Conservation (phyloP, 2,888 invertebrate species). For the Seira ritae region DNA sequence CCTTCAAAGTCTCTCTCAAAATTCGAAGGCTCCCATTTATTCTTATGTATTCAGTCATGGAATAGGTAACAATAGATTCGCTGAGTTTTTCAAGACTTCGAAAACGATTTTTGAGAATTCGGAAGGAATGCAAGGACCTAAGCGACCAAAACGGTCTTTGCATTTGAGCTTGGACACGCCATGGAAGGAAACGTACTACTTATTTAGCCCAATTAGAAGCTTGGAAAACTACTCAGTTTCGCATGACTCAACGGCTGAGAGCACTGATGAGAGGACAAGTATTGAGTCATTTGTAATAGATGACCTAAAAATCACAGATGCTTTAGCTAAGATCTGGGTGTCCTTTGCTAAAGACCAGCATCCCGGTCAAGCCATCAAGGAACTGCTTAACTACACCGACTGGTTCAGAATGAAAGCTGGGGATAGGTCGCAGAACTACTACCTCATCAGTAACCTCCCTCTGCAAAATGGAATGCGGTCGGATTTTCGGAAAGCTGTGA, state of each 20-base stretch:
- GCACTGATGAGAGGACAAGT: not conserved
- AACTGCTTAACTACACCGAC: slow-evolving; percentile 55
- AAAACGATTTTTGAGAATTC: slow-evolving; percentile 34
- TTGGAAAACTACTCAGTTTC: slow-evolving; percentile 18
- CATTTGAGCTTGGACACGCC: slow-evolving; percentile 50
- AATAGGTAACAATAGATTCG: slow-evolving; percentile 27
- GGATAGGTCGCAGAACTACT: slow-evolving; percentile 62
- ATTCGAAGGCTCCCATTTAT: slow-evolving; percentile 53
- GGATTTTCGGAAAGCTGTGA: slow-evolving; percentile 66
- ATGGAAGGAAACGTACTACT: slow-evolving; percentile 64
- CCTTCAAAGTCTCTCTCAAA: slow-evolving; percentile 27
- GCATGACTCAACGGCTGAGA: not conserved
- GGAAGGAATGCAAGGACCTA: slow-evolving; percentile 11
- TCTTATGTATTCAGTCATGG: slow-evolving; percentile 68
- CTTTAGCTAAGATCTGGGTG: slow-evolving; percentile 69
- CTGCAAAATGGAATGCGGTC: slow-evolving; percentile 57
- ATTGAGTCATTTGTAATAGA: slow-evolving; percentile 15
- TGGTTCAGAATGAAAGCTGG: slow-evolving; percentile 58
- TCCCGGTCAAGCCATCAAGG: slow-evolving; percentile 63
- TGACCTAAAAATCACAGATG: slow-evolving; percentile 58
- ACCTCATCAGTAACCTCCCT: slow-evolving; percentile 41
- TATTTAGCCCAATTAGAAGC: slow-evolving; percentile 51
- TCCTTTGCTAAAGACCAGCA: slow-evolving; percentile 70
- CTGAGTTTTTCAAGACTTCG: slow-evolving; percentile 31
- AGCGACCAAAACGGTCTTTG: slow-evolving; percentile 40